Base-by-base conservation (phyloP, 1,140 invertebrate genomes). In the Teleopsis dalmanni region DNA sequence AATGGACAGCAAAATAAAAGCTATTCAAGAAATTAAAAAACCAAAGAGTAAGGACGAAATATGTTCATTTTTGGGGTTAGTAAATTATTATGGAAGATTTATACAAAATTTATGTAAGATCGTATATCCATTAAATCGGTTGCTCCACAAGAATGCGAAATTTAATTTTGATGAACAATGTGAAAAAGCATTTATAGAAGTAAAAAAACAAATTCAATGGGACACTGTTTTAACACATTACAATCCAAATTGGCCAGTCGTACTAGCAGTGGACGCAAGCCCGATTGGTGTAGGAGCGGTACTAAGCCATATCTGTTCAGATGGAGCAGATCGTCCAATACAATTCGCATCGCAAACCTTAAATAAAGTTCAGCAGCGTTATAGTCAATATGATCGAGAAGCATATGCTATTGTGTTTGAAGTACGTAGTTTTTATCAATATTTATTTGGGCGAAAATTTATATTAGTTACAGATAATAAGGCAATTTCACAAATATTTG, bases 311-410 rank as follows among this genome's bases (percentile, higher is more conserved):
- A 42, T 37, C 5, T 55, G 55, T 35, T 11, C 44, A 11, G 58
- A 73, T 53, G 72, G 62, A 4, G 21, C 21, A 7, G 74, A 77
- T 51, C 55, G 60, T 9, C 74, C 73, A 0, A 71, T 81, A 25
- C 63, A 65, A 16, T 78, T 59, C 57, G 74, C 66, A 1, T 79
- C 75, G 13, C 57, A 70, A 22, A 70, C 72, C 5, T 56, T 81
- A 9, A 71, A 57, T 16, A 25, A 38, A 4, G 57, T 72, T 4
- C 72, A 81, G 57, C 54, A 59, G 51, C 73, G 74, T 10, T 81
- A 79, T 55, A 57, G 62, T 16, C 72, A 78, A 48, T 59, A 76
- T 4, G 75, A 82, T 29, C 73, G 73, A 53, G 78, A 82, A 59
- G 75, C 65, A 0, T 57, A 76, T 9, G 65, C 70, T 4, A 69